Evolutionary conservation across 37 sponge, comb jelly and placozoan species (phyloP), one percentile per base, ranked within the genome.

Genomic region (Ianthella basta): DNA sequence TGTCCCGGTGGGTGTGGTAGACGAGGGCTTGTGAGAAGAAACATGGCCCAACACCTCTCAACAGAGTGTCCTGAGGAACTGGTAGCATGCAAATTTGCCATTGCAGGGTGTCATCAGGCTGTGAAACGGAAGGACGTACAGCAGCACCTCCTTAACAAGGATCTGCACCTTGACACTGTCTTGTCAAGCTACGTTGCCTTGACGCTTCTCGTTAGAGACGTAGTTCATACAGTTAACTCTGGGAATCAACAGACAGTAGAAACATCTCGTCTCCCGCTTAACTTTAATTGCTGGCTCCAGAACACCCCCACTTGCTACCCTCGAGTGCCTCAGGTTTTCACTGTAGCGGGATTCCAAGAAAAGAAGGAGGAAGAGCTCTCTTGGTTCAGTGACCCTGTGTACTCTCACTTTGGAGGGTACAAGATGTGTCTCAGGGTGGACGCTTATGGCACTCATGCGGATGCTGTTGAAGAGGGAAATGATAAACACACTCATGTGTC

Each of bases 71-170:
- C 80, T 0, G n/a, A 50, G 6, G 61, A 66, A 55, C 53, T 50
- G 10, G 81, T 89, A 16, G 41, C 60, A 30, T 91, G 88, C 60
- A 67, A 81, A n/a, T 91, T 78, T 82, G 55, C 44, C 5, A 83
- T 53, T 81, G 81, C 80, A 24, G 92, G 88, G 14, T 91, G 92
- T 79, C 14, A 40, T n/a, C 41, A 24, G 32, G 54, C 40, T 38
- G 40, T 24, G 54, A 75, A 36, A 44, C 23, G 78, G 40, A 36
- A 75, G 53, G 40, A 75, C 20, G 14, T 39, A 53, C 41, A 75
- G 78, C 23, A 19, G 6, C 78, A 75, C 53, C 40, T 75, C 10
- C 19, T 2, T 3, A 35, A 69, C 34, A 35, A 69, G 35, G 34
- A 35, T 4, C 25, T 32, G 15, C 70, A 69, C 34, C 34, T 69